Evolutionary conservation across 2,797 vertebrate genomes (phyloP).

Genomic region (Esox lucius): DNA sequence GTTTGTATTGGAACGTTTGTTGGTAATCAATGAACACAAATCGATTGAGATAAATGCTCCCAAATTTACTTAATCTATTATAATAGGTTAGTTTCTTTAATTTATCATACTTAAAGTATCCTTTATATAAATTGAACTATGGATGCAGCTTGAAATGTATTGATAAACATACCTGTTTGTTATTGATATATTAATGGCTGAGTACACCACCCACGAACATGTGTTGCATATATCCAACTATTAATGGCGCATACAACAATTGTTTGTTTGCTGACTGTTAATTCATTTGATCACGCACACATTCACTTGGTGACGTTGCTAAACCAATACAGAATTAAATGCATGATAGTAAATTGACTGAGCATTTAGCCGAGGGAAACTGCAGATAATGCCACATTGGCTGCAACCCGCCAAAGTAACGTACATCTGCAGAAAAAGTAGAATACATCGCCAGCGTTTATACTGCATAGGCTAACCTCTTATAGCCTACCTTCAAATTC

Average conservation of each 20-base stretch:
- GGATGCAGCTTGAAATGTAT: not conserved
- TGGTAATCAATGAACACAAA: not conserved
- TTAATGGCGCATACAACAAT: not conserved
- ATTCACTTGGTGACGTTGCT: not conserved
- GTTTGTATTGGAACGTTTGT: constrained; percentile 41
- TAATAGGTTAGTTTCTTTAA: not conserved
- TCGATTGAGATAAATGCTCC: not conserved
- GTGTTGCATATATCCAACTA: constrained; percentile 5
- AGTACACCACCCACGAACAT: not conserved
- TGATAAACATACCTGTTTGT: not conserved
- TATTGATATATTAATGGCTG: not conserved
- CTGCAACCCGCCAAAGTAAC: constrained; percentile 3
- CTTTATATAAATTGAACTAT: not conserved
- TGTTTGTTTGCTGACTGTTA: not conserved
- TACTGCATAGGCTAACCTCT: not conserved
- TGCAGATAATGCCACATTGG: not conserved
- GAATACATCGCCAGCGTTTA: not conserved
- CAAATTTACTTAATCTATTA: not conserved
- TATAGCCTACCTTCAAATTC: not conserved
- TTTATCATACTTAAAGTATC: not conserved
- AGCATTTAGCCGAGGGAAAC: not conserved
- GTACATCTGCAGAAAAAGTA: not conserved
- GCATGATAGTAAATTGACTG: not conserved
- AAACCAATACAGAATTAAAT: not conserved
- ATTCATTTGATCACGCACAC: not conserved